Evolutionary conservation across 2,797 vertebrate genomes (phyloP).

Genomic region (Taenioides sp.): DNA sequence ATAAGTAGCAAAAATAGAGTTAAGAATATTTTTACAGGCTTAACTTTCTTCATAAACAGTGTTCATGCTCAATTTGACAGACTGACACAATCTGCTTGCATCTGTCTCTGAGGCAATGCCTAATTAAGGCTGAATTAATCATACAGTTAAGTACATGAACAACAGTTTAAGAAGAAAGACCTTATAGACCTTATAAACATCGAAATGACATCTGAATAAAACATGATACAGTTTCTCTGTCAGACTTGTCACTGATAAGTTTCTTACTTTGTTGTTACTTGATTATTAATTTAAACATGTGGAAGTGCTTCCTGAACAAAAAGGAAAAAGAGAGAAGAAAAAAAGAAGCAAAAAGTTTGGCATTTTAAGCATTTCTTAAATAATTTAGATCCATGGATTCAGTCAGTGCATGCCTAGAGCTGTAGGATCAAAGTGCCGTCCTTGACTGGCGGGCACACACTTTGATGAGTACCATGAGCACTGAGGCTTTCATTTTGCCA

Average conservation of each 20-base stretch:
- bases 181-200: neutral
- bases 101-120: neutral
- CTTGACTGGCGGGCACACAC: neutral
- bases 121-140: neutral
- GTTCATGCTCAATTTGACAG: no score
- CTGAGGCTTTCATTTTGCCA: constrained; percentile 41
- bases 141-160: neutral
- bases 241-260: neutral
- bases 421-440: neutral
- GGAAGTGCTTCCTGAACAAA: no score
- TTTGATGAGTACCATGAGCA: constrained; percentile 5
- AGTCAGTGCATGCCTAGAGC: no score
- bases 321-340: no score
- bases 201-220: neutral
- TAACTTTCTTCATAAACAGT: neutral
- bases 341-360: no score
- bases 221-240: neutral
- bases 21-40: neutral
- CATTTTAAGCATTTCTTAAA: no score
- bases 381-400: no score
- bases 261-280: neutral
- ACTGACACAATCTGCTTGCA: neutral
- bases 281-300: no score
- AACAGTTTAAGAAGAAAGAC: neutral
- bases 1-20: neutral